phyloP scores from a whole-genome alignment of 2,888 invertebrate species.

The Orgyia antiqua region DNA sequence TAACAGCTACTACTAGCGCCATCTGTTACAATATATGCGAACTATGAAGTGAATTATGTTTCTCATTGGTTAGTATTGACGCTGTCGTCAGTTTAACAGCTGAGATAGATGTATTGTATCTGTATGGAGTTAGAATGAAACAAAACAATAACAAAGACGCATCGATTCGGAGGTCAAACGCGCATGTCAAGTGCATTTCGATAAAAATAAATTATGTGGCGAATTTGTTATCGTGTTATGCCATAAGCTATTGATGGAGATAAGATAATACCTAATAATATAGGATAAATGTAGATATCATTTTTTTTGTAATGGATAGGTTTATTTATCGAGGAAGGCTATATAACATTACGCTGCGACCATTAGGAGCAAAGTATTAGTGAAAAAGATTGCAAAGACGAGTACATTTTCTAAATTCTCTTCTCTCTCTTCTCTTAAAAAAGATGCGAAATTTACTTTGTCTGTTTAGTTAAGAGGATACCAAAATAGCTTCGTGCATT shows the following conservation, averaged over 20 bases:
- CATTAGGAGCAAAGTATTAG: too few species aligned
- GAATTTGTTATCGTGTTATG: conserved; percentile 10
- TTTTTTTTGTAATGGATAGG: too few species aligned
- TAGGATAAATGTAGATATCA: too few species aligned
- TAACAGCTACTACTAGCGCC: conserved; percentile 53
- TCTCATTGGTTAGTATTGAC: conserved; percentile 42
- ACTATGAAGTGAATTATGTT: conserved; percentile 32
- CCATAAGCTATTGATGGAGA: conserved; percentile 4
- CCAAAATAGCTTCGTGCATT: too few species aligned
- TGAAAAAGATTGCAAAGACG: too few species aligned
- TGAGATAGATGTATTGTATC: conserved; percentile 26
- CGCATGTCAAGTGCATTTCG: conserved; percentile 66
- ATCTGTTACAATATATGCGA: conserved; percentile 44
- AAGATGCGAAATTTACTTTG: too few species aligned
- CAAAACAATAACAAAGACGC: conserved; percentile 60
- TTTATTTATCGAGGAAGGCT: too few species aligned
- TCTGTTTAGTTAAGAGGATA: too few species aligned
- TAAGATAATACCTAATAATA: conserved; percentile 9
- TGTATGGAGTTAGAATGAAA: conserved; percentile 36
- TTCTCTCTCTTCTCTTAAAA: too few species aligned
- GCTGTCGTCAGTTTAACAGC: conserved; percentile 37
- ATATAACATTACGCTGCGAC: too few species aligned
- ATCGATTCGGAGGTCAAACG: conserved; percentile 70
- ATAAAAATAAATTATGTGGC: conserved; percentile 44
- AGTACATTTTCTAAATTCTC: too few species aligned